Evolutionary conservation across 92 coral and sea anemone genomes (phyloP).

Genomic region (Palythoa heliodiscus): DNA sequence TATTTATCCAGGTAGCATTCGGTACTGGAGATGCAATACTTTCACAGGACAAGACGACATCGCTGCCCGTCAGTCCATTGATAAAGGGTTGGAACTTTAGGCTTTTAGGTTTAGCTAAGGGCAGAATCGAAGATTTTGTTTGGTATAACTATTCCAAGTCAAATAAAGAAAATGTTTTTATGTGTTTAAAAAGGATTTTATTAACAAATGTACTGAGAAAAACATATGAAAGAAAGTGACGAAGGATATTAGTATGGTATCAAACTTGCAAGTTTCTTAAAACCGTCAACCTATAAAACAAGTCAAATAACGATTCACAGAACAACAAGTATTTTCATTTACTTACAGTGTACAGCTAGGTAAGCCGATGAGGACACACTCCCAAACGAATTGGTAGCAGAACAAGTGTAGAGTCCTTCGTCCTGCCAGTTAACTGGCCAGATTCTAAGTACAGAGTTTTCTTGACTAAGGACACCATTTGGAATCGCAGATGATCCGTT

Average conservation of each 20-base stretch:
- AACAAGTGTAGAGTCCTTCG: not conserved
- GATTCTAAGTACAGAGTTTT: not conserved
- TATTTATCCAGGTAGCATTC: not conserved
- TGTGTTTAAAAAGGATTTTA: too few species aligned
- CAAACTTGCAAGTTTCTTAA: too few species aligned
- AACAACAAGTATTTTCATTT: too few species aligned
- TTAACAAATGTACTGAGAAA: too few species aligned
- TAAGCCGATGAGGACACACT: not conserved
- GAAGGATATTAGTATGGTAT: too few species aligned
- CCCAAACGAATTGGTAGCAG: not conserved
- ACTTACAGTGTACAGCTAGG: conserved; percentile 2
- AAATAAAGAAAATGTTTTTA: too few species aligned
- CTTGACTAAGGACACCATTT: too few species aligned
- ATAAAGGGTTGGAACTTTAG: not conserved
- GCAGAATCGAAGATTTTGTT: not conserved
- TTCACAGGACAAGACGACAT: not conserved
- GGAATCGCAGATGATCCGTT: too few species aligned
- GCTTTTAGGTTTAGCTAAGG: not conserved
- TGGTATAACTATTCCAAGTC: too few species aligned
- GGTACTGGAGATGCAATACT: not conserved
- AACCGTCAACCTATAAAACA: too few species aligned
- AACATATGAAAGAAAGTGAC: too few species aligned
- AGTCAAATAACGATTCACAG: too few species aligned
- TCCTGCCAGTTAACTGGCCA: not conserved
- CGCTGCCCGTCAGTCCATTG: not conserved